Percentiles rank a stretch among this genome's conserved stretches.
These are phyloP conservation scores for Calypte anna DNA, from an alignment of 2,113 vertebrate genomes.

Conservation along the genomic window DNA sequence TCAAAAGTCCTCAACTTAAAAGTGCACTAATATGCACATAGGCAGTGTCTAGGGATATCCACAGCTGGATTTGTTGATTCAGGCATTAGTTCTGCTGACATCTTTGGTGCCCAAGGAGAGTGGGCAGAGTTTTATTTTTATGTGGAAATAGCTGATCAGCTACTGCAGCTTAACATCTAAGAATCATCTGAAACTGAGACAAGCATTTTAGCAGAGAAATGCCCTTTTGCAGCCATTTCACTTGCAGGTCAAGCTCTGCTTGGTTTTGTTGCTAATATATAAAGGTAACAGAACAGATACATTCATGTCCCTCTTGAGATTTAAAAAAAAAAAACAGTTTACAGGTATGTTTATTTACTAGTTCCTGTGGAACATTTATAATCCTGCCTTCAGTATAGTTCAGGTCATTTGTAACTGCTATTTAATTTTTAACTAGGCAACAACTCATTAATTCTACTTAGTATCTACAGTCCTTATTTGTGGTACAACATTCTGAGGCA, in stretches of 20 bases:
- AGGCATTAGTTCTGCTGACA: constrained; percentile 28
- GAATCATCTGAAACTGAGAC: not conserved
- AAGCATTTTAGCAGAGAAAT: not conserved
- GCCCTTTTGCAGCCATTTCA: not conserved
- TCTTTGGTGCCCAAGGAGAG: not conserved
- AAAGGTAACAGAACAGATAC: not conserved
- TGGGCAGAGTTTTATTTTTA: constrained; percentile 8
- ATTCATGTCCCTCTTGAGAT: not conserved
- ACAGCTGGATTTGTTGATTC: constrained; percentile 44
- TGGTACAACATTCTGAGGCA: not conserved
- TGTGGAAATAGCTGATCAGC: constrained; percentile 13
- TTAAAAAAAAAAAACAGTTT: not conserved
- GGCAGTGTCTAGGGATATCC: not conserved
- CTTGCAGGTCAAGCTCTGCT: not conserved
- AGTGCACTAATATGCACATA: not conserved
- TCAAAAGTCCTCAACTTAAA: constrained; percentile 26
- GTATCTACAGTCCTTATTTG: not conserved
- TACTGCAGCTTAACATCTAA: not conserved
- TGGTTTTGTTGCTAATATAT: not conserved
- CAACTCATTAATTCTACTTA: constrained; percentile 38
- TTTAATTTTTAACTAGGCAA: constrained; percentile 48
- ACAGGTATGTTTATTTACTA: not conserved
- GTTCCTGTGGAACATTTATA: not conserved
- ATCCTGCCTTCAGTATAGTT: not conserved
- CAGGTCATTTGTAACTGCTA: constrained; percentile 16